Evolutionary conservation across 1,140 invertebrate species (phyloP), one percentile per base, ranked within the genome.

Genomic region (Leptopilina clavipes): DNA sequence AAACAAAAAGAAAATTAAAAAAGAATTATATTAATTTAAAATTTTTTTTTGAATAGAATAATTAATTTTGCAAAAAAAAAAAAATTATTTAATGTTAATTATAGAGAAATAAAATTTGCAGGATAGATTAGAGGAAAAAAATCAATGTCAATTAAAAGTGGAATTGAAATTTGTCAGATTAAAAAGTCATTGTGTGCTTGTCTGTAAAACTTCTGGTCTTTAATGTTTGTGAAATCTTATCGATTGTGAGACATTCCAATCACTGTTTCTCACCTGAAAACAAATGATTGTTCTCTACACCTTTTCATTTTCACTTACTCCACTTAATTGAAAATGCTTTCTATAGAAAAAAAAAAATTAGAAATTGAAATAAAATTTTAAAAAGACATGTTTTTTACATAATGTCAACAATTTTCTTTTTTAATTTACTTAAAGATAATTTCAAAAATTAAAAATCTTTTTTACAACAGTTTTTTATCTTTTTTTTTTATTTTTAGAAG

Each of bases 211-310:
- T 65, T 65, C 22, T 65, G 25, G 11, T 65, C 59, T 31, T 65
- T 65, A 5, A 31, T 54, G 43, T 54, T 75, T 76, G 65, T 74
- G 31, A 44, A 77, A 70, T 74, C 72, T 74, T 74, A 77, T 74
- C 72, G 19, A 59, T 44, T 72, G 40, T 18, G 70, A 37, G 44
- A 73, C 65, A 73, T 77, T 71, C 72, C 72, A 72, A 11, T 70
- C 25, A 70, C 48, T 48, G 14, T 22, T 65, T n/a, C 59, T 65
- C 22, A 37, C 59, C 25, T 65, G 59, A 65, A 65, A 65, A 65
- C 22, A 65, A 65, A 31, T 31, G 59, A 65, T 65, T 65, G 25
- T 65, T 14, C 11, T 65, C 5, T 31, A 31, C n/a, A 31, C 56
- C 18, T 59, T 65, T 65, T 65, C 22, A 65, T 31, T 65, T 37